Percentiles rank a stretch among this genome's conserved stretches.
These are phyloP conservation scores for Zaprionus nigranus DNA, from an alignment of 1,140 invertebrate species.

Conservation along the genomic window DNA sequence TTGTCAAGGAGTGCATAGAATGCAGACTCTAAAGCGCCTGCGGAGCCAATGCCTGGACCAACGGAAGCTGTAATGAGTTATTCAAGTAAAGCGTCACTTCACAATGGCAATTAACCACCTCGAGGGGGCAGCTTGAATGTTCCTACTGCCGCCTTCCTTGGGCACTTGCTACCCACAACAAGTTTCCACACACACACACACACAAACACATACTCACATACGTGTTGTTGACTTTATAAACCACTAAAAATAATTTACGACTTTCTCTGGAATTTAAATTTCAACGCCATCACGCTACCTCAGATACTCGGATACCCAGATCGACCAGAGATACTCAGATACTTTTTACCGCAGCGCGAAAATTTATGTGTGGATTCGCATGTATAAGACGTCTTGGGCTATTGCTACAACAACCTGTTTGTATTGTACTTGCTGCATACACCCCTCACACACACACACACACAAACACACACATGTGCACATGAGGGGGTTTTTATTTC, in stretches of 20 bases:
- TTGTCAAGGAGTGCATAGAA: constrained; percentile 78
- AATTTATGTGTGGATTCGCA: constrained; percentile 71
- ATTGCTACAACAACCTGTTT: constrained; percentile 70
- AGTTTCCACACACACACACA: constrained; percentile 30
- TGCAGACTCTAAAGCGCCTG: constrained; percentile 50
- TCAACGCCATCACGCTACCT: constrained; percentile 63
- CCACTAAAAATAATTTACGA: constrained; percentile 83
- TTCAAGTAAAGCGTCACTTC: constrained; percentile 62
- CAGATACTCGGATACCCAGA: constrained; percentile 22
- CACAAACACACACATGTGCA: constrained; percentile 21
- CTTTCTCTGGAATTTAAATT: constrained; percentile 80
- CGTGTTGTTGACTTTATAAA: constrained; percentile 69
- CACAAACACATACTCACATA: constrained; percentile 20
- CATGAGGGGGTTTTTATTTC: constrained; percentile 67
- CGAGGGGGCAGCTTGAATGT: constrained; percentile 10
- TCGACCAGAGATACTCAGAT: constrained; percentile 58
- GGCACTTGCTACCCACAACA: constrained; percentile 41
- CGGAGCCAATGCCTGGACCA: constrained; percentile 37
- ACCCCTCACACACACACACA: constrained; percentile 11
- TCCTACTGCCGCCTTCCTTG: constrained; percentile 13
- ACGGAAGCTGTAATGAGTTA: constrained; percentile 83
- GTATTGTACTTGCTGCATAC: constrained; percentile 48
- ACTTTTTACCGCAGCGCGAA: constrained; percentile 59
- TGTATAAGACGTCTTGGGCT: constrained; percentile 39
- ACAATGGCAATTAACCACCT: constrained; percentile 66